Evolutionary conservation across 2,113 vertebrate species (phyloP), one percentile per base, ranked within the genome.

Genomic region (Glaucidium brasilianum): DNA sequence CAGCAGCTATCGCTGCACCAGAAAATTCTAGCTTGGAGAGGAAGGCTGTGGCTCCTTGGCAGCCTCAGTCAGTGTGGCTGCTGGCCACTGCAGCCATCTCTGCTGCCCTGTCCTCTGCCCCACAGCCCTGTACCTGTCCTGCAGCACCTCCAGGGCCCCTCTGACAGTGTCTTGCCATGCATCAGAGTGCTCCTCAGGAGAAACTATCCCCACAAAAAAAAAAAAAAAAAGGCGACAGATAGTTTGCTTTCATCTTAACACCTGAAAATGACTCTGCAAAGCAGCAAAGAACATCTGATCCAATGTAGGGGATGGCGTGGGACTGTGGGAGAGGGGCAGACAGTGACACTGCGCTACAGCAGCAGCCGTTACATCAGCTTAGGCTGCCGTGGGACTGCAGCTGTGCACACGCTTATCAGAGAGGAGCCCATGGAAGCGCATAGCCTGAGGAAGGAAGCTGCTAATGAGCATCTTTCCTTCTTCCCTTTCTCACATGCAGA

Each of bases 401-500:
- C 93, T 96, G 90, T 60, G 69, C 27, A 81, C 75, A 32, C 3
- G 49, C 78, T 73, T 56, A 83, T 66, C 52, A 3, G 30, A 95
- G 68, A 95, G 79, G 53, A 96, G 79, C 60, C 56, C 1, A 2
- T 80, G 60, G 72, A 94, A 96, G 34, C 85, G 77, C 79, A 77
- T 41, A 94, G 88, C 79, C 85, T 74, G 59, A 94, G 90, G 94
- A 96, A 96, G 92, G 85, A 92, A 96, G 91, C 69, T 78, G 88
- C 69, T 95, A 94, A 97, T 92, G 68, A 96, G 68, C 83, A 92
- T 96, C 73, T 94, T 93, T 92, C 82, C 79, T 93, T 84, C 63
- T 94, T 94, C 68, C 68, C 64, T 94, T 94, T 88, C 79, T 91
- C 79, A 75, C 88, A 72, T 21, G 53, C 52, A 68, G 39, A 93